Base-by-base conservation (phyloP, 2,113 vertebrate species). In the Alces alces region DNA sequence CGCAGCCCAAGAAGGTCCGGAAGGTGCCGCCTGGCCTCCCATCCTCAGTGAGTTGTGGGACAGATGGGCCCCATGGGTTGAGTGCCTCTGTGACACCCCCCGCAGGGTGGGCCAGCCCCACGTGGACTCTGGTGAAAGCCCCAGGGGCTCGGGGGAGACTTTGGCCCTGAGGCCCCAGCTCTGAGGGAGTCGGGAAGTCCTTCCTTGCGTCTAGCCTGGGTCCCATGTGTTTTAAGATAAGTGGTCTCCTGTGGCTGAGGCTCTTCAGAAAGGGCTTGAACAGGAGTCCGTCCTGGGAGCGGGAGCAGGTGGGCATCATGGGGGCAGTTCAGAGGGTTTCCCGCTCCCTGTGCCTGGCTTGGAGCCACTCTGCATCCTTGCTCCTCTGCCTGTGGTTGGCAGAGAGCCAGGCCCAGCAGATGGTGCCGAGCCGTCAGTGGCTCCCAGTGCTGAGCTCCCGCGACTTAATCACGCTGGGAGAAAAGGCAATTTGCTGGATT, bases 11-110 rank as follows among this genome's bases (percentile, higher is more conserved):
- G 98, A 99, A 99, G 99, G 99, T 99, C 97, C 99, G 99, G 98
- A 99, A 99, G 99, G 99, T 99, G 96, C 99, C 99, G 57, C 99
- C 99, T 55, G 99, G 99, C 98, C 99, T 99, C 96, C 99, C 99
- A 1, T 99, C 99, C 97, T 99, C 99, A 98, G 99, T 99, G 98
- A 99, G 99, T 98, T 1, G 2, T 9, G 80, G 47, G 64, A 15
- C 21, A 11, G 1, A 14, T n/a, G 33, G 28, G 13, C 23, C 11
- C 50, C 16, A 11, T 16, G 7, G 15, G 21, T 9, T 58, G 7
- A 4, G 33, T 3, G 15, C 14, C 2, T 89, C 21, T 57, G 7
- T n/a, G 25, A 82, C 5, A 45, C 13, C 43, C 43, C 43, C 28
- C 8, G n/a, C 6, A 55, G 58, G 28, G 36, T 45, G 30, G 70